phyloP scores from a whole-genome alignment of 1,140 invertebrate species.

The Procambarus clarkii region DNA sequence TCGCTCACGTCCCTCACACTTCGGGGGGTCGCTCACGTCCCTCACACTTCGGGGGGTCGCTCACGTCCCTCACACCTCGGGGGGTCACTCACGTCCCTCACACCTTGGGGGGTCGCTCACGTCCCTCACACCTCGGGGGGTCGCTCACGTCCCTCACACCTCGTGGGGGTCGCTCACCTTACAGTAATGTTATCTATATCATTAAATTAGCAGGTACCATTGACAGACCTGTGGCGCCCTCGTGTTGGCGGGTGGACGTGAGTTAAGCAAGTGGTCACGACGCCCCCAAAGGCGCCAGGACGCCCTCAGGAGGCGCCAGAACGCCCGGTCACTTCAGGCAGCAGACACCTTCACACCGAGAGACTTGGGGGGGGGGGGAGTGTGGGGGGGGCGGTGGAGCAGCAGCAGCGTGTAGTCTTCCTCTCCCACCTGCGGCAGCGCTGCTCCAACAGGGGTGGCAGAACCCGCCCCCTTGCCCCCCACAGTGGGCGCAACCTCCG shows the following conservation, averaged over 20 bases:
- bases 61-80: no score
- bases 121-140: no score
- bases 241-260: not conserved
- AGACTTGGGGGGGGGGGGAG: conserved; percentile 31
- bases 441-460: conserved; percentile 30
- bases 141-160: no score
- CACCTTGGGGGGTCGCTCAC: not conserved
- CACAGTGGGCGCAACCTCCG: conserved; percentile 59
- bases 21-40: no score
- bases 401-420: conserved; percentile 44
- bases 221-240: conserved; percentile 54
- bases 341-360: conserved; percentile 66
- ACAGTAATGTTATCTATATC: conserved; percentile 48
- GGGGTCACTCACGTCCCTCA: no score
- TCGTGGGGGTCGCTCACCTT: conserved; percentile 26
- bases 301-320: conserved; percentile 37
- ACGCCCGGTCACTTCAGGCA: conserved; percentile 32
- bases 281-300: not conserved
- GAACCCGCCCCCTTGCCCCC: conserved; percentile 15
- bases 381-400: conserved; percentile 44
- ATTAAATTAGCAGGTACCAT: conserved; percentile 68
- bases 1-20: no score
- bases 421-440: conserved; percentile 30
- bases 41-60: no score
- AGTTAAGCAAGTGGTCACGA: conserved; percentile 15